Conservation (phyloP, 2,888 invertebrate genomes). For the Calameuta filiformis region DNA sequence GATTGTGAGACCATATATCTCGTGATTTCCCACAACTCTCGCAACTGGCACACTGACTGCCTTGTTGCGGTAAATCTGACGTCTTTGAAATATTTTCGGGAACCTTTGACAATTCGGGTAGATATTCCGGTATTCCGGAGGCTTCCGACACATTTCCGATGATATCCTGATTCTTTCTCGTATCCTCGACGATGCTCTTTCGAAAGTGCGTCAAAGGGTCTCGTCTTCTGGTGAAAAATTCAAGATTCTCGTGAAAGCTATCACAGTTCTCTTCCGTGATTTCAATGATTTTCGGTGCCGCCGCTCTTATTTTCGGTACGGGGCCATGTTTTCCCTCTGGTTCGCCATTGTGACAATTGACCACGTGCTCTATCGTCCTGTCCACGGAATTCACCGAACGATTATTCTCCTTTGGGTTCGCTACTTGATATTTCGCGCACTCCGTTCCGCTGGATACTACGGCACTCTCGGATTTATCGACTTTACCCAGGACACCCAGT, state of each 20-base stretch:
- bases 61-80: background rate
- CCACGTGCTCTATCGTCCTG: constrained; percentile 54
- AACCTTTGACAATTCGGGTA: constrained; percentile 6
- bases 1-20: constrained; percentile 3
- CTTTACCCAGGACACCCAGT: constrained; percentile 68
- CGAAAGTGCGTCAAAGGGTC: constrained; percentile 27
- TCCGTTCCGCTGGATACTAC: constrained; percentile 52
- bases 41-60: constrained; percentile 16
- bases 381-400: constrained; percentile 50
- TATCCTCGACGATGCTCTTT: constrained; percentile 3
- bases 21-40: constrained; percentile 24
- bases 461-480: constrained; percentile 48
- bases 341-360: constrained; percentile 40
- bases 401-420: constrained; percentile 34
- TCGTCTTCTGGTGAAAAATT: constrained; percentile 54
- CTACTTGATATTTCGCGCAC: constrained; percentile 36
- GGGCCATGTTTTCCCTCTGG: constrained; percentile 7
- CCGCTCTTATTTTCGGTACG: constrained; percentile 22
- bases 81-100: background rate
- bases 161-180: background rate
- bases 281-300: constrained; percentile 51
- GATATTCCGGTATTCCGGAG: background rate
- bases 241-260: constrained; percentile 60
- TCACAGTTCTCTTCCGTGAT: constrained; percentile 62
- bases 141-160: constrained; percentile 17